Evolutionary conservation across 1,140 invertebrate species (phyloP).

Genomic region (Triops cancriformis): DNA sequence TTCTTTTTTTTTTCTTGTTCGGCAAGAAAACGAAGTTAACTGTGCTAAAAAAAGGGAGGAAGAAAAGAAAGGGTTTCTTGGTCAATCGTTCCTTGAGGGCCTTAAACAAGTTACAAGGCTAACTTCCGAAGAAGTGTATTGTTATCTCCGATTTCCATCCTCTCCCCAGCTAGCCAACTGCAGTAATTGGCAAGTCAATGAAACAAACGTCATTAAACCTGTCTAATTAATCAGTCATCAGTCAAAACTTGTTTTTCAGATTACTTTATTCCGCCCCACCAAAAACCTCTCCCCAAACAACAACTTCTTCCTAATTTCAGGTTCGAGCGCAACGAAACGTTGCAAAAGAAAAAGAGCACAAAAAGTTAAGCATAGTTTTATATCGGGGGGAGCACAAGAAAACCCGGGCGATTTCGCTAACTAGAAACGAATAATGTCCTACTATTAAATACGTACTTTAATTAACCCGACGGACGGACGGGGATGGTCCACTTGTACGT

Average conservation of each 20-base stretch:
- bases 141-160: background rate
- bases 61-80: too few relatives aligned
- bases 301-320: too few relatives aligned
- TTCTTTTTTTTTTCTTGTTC: too few relatives aligned
- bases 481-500: background rate
- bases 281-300: background rate
- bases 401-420: background rate
- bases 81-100: background rate
- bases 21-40: too few relatives aligned
- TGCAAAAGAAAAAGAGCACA: too few relatives aligned
- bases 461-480: background rate
- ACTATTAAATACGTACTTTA: background rate
- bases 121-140: background rate
- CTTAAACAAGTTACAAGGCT: background rate
- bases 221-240: slow-evolving; percentile 10
- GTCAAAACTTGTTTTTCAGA: background rate
- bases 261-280: background rate
- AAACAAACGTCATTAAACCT: background rate
- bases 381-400: too few relatives aligned
- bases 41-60: too few relatives aligned
- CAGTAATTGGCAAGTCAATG: background rate
- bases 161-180: background rate
- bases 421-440: background rate
- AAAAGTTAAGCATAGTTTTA: too few relatives aligned
- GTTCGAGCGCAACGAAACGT: too few relatives aligned